Percentiles rank a stretch among this genome's conserved stretches.
Conservation (phyloP, 2,113 vertebrate species). For the Isichthys henryi region DNA sequence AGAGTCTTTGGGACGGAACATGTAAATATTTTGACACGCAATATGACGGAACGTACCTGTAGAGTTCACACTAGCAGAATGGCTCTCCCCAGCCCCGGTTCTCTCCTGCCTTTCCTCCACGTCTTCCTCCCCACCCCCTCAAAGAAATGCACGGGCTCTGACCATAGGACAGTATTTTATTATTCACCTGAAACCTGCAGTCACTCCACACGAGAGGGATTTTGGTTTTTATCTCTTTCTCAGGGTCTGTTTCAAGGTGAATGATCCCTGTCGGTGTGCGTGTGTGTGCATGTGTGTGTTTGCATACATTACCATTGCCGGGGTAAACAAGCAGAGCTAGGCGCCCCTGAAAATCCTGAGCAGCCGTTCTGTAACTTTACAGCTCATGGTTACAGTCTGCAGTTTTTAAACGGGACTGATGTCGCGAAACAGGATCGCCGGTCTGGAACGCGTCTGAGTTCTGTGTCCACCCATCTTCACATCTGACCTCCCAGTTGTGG, state of each 20-base stretch:
- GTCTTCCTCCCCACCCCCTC: not conserved
- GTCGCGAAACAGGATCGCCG: not conserved
- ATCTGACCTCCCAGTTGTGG: conserved; percentile 51
- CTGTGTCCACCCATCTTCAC: conserved; percentile 45
- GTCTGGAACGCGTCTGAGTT: conserved; percentile 29
- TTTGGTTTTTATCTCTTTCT: not conserved
- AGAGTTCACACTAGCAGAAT: conserved; percentile 48
- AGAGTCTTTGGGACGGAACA: conserved; percentile 43
- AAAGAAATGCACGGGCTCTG: not conserved
- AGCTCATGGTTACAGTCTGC: not conserved
- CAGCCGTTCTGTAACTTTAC: not conserved
- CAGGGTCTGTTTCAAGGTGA: not conserved
- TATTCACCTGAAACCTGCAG: not conserved
- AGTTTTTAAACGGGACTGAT: not conserved
- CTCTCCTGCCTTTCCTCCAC: conserved; percentile 41
- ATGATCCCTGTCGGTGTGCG: not conserved
- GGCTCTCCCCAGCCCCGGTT: conserved; percentile 39
- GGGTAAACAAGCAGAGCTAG: not conserved
- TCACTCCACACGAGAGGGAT: not conserved
- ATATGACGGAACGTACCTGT: conserved; percentile 56
- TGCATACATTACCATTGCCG: not conserved
- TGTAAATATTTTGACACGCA: conserved; percentile 66
- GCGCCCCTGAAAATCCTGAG: not conserved
- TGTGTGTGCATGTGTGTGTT: not conserved
- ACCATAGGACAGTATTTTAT: not conserved